Base-by-base conservation (phyloP, 2,797 vertebrate species). In the Zalophus californianus region DNA sequence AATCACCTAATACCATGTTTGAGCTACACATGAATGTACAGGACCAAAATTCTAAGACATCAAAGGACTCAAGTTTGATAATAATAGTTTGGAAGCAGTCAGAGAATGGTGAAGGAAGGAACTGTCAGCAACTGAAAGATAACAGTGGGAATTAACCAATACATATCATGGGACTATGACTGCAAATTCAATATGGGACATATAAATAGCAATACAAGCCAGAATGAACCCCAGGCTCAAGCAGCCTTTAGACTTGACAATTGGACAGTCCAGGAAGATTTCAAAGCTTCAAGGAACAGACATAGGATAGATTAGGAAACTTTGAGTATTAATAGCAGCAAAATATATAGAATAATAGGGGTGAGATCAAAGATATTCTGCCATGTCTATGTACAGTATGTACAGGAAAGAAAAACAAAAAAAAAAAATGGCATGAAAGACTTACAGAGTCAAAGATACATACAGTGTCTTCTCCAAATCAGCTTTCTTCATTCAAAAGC, bases 21-120 rank as follows among this genome's bases (percentile, higher is more conserved):
- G 75, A 94, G 66, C 77, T 90, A 90, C 54, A 87, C 93, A 85
- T 92, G 94, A 97, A 97, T 82, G 84, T 88, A 90, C 82, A 96
- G 66, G 64, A 91, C 70, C 62, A 92, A 96, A 91, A 97, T 91
- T 97, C 70, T 66, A 97, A 96, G 52, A 88, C 95, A 90, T 97
- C 94, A 97, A 97, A 96, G 64, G n/a, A 94, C 56, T 91, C n/a
- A 27, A 73, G 62, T 79, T 97, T 95, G 44, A 87, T 89, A 96
- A 93, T 91, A 93, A 93, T 60, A 97, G 54, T 52, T 93, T 97
- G 92, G 56, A 86, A 90, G 41, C 73, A 87, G 90, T 82, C 62
- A 82, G 27, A 79, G 50, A 91, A 87, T 77, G 54, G 58, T 54
- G 92, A 94, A 84, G 38, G 75, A 96, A 96, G 29, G 50, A 92